phyloP scores from a whole-genome alignment of 2,797 vertebrate genomes.

The Enteromius anoplus region DNA sequence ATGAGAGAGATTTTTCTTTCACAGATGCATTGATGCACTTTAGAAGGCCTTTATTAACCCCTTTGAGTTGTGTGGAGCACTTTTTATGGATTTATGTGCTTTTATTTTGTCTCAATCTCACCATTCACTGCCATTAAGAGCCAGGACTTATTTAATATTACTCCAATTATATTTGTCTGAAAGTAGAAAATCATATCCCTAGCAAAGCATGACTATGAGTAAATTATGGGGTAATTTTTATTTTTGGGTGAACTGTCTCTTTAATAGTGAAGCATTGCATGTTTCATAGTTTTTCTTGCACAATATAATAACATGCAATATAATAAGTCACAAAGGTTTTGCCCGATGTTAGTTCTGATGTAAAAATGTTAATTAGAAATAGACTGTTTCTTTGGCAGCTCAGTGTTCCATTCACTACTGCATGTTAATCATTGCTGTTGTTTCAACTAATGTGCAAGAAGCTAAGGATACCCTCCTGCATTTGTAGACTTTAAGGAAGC shows the following conservation, averaged over 20 bases:
- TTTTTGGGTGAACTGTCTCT: background rate
- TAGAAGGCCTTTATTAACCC: background rate
- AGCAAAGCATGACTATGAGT: no score
- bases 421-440: conserved; percentile 16
- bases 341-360: background rate
- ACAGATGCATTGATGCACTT: background rate
- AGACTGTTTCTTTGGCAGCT: background rate
- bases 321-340: background rate
- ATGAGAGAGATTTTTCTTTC: background rate
- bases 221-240: background rate
- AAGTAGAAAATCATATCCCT: no score
- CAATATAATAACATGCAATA: background rate
- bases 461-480: background rate
- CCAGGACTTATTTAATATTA: background rate
- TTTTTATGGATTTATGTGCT: background rate
- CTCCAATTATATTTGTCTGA: background rate
- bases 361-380: background rate
- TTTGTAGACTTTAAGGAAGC: conserved; percentile 68
- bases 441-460: background rate
- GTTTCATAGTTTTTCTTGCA: background rate
- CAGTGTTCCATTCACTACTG: background rate
- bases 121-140: background rate
- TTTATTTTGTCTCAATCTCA: background rate
- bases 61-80: background rate
- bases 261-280: background rate